Base-by-base conservation (phyloP, 2,888 invertebrate species). In the Elaeidobius kamerunicus region DNA sequence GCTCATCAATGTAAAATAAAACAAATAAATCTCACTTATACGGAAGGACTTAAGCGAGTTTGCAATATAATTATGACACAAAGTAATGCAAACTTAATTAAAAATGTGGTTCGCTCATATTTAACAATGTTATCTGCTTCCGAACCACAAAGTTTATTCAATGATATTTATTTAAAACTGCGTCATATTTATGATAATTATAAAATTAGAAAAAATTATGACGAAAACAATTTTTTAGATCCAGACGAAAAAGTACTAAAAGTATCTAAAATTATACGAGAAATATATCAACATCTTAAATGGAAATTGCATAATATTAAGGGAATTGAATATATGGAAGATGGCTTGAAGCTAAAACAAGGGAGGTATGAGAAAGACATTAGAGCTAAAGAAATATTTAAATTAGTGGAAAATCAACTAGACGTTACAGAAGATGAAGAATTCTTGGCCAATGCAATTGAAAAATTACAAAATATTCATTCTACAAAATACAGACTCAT, bases 311-410 rank as follows among this genome's bases (percentile, higher is more conserved):
- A 11, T 2, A 42, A 30, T 17, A 28, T 42, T 17, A 15, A 15
- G 11, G 28, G 41, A 17, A 42, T 42, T n/a, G 41, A 42, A 42
- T 28, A 42, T 17, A 42, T 30, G 11, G 28, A 28, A 42, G 20
- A 42, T 9, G n/a, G 20, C 11, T 16, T 42, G 17, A 42, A 16
- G 1, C 2, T 30, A 17, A 28, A 28, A 12, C 6, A 20, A 7
- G 41, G 30, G 5, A 14, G 11, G n/a, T 9, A 7, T 27, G 17
- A 28, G 16, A 28, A 42, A 28, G 16, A 15, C 14, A 11, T 15
- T 7, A 30, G 30, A 17, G 20, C 28, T n/a, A 11, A 11, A n/a
- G 3, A 9, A 17, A 28, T 42, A 14, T 28, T 28, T 42, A 2
- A 9, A 30, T 14, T 20, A 9, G 14, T 42, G 7, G 23, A 17